Evolutionary conservation across 2,113 vertebrate genomes (phyloP).

Genomic region (Puma concolor): DNA sequence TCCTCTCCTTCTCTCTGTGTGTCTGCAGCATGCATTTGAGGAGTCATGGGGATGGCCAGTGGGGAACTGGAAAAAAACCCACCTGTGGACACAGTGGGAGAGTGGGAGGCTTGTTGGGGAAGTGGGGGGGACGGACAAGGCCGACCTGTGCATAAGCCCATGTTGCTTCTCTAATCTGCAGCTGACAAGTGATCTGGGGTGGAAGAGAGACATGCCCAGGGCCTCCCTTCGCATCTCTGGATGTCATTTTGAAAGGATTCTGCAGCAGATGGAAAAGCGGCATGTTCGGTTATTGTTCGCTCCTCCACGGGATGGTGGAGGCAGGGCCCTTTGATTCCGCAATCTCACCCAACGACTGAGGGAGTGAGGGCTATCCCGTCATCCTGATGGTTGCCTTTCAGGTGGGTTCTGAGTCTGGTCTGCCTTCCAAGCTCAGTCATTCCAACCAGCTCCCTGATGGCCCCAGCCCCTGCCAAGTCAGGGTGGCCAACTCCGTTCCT

Average conservation of each 20-base stretch:
- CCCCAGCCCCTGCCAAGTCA: neutral
- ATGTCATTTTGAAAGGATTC: neutral
- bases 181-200: neutral
- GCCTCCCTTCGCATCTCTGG: neutral
- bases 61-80: neutral
- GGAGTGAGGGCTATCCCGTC: neutral
- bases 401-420: neutral
- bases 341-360: neutral
- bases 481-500: neutral
- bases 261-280: neutral
- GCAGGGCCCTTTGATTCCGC: neutral
- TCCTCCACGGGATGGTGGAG: neutral
- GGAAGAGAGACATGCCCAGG: neutral
- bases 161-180: neutral
- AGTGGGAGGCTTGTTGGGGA: neutral
- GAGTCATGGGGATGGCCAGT: neutral
- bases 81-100: fast-evolving
- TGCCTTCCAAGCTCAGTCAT: neutral
- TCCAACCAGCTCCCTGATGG: neutral
- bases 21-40: neutral
- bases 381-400: neutral
- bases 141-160: neutral
- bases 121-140: no score
- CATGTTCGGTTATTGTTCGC: neutral
- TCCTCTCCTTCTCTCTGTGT: neutral